Conservation (phyloP, 2,888 invertebrate species). For the Cosmia trapezina region DNA sequence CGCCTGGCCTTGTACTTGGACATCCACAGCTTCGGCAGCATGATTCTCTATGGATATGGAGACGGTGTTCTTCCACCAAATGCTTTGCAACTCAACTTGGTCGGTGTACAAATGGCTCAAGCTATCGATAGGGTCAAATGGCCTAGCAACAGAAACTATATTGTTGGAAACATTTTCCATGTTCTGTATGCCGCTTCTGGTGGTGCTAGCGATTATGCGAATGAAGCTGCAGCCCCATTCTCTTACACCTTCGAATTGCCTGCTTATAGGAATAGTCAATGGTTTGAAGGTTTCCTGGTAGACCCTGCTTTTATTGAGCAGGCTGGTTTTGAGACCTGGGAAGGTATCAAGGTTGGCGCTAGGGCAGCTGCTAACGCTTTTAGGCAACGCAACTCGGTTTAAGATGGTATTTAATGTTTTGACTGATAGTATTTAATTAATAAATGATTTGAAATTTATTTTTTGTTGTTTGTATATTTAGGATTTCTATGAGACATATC, state of each 20-base stretch:
- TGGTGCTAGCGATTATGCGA: conserved; percentile 91
- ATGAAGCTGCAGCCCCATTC: conserved; percentile 85
- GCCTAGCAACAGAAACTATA: conserved; percentile 82
- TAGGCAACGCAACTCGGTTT: conserved; percentile 26
- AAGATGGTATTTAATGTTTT: conserved; percentile 2
- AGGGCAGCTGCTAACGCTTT: conserved; percentile 85
- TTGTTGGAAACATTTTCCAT: conserved; percentile 87
- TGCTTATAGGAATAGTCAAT: conserved; percentile 79
- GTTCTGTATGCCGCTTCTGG: conserved; percentile 91
- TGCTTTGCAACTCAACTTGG: conserved; percentile 78
- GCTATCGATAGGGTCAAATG: conserved; percentile 87
- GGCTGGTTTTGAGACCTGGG: conserved; percentile 91
- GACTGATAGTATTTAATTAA: conserved; percentile 47
- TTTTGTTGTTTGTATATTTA: neutral
- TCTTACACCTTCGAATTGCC: conserved; percentile 92
- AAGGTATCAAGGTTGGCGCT: conserved; percentile 89
- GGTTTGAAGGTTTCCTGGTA: conserved; percentile 88
- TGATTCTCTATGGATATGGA: conserved; percentile 85
- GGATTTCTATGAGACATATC: neutral
- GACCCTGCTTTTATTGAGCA: conserved; percentile 87
- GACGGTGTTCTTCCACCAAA: conserved; percentile 86
- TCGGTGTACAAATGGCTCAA: conserved; percentile 82
- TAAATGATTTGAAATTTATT: conserved; percentile 18
- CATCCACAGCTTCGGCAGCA: conserved; percentile 94
- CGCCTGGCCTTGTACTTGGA: conserved; percentile 92